Evolutionary conservation across 1,140 invertebrate species (phyloP).

Genomic region (Drosophila auraria): DNA sequence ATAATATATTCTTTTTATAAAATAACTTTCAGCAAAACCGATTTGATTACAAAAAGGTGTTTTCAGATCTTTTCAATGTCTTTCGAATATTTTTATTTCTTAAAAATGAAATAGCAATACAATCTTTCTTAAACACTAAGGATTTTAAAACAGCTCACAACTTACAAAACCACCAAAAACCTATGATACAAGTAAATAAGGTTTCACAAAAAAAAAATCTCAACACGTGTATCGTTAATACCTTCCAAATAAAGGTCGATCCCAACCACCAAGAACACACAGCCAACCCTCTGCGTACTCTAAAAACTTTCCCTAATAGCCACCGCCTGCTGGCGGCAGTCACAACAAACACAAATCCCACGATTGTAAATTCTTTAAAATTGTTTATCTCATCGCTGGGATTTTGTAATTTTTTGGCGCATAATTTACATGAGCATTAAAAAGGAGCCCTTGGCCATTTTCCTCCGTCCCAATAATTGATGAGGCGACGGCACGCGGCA

Average conservation of each 20-base stretch:
- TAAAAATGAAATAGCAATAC: neutral
- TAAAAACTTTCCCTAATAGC: conserved; percentile 33
- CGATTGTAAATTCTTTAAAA: conserved; percentile 52
- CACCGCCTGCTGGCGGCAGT: conserved; percentile 29
- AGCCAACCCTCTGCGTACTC: conserved; percentile 16
- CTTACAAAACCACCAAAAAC: neutral
- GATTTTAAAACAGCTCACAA: conserved; percentile 8
- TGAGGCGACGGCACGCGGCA: conserved; percentile 46
- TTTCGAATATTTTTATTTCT: no score
- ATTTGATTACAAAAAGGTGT: no score
- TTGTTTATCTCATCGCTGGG: conserved; percentile 38
- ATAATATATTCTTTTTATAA: no score
- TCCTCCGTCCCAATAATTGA: conserved; percentile 22
- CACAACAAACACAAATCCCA: conserved; percentile 41
- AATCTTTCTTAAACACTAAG: neutral
- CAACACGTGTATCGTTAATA: conserved; percentile 42
- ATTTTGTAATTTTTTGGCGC: conserved; percentile 50
- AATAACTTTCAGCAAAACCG: no score
- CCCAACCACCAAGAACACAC: neutral
- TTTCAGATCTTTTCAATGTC: no score
- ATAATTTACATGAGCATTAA: conserved; percentile 50
- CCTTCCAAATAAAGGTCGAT: conserved; percentile 13
- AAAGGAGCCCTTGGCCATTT: conserved; percentile 10
- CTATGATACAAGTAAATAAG: neutral
- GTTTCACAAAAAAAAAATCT: conserved; percentile 12